These are phyloP conservation scores for Agrypnus murinus DNA, from an alignment of 2,888 invertebrate species.

Conservation along the genomic window DNA sequence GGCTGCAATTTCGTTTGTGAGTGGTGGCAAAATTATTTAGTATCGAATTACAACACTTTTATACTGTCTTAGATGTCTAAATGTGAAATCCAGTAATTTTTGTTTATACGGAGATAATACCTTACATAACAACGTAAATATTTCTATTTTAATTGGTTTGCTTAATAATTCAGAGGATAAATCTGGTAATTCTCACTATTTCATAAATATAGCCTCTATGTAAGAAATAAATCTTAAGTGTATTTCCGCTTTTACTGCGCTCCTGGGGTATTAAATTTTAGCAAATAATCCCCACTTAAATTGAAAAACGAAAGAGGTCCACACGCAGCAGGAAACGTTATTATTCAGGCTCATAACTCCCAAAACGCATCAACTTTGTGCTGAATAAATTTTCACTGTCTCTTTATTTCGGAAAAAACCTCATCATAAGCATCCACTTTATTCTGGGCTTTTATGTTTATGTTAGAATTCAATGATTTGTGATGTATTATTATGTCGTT, in stretches of 20 bases:
- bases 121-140: too few species aligned
- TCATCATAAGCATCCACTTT: conserved; percentile 1
- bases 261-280: conserved; percentile 26
- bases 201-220: conserved; percentile 4
- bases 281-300: conserved; percentile 28
- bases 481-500: not conserved
- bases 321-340: conserved; percentile 31
- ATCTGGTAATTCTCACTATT: not conserved
- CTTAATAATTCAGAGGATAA: too few species aligned
- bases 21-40: conserved; percentile 25
- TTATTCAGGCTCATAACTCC: conserved; percentile 32
- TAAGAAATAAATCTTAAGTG: conserved; percentile 15
- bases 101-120: too few species aligned
- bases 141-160: too few species aligned
- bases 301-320: conserved; percentile 30
- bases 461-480: not conserved
- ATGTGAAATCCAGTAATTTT: too few species aligned
- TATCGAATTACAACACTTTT: conserved; percentile 11
- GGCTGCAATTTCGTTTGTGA: conserved; percentile 28
- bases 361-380: conserved; percentile 24
- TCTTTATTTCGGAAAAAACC: conserved; percentile 17
- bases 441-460: not conserved
- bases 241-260: conserved; percentile 13
- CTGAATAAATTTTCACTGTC: conserved; percentile 30
- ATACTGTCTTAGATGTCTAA: too few species aligned